Evolutionary conservation across 2,113 vertebrate genomes (phyloP).

Genomic region (Percopsis transmontana): DNA sequence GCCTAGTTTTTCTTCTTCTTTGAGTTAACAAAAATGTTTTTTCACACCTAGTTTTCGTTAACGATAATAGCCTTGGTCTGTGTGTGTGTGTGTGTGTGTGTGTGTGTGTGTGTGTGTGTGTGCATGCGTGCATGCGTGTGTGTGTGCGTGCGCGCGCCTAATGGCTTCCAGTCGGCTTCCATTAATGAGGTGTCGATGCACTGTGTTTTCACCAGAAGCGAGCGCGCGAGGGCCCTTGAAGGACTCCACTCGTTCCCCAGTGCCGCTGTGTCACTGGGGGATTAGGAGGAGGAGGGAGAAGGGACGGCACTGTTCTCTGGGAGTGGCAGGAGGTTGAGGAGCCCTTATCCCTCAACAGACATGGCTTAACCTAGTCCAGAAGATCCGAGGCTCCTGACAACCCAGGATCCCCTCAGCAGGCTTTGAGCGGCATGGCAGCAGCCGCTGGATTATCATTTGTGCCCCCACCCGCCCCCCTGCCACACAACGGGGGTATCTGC

Average conservation of each 20-base stretch:
- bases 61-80: no score
- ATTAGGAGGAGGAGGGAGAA: constrained; percentile 50
- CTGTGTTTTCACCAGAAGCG: constrained; percentile 34
- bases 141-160: constrained; percentile 16
- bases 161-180: constrained; percentile 29
- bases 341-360: constrained; percentile 64
- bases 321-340: constrained; percentile 50
- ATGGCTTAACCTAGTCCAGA: constrained; percentile 69
- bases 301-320: constrained; percentile 43
- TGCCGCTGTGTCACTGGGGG: constrained; percentile 49
- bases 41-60: no score
- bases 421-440: constrained; percentile 62
- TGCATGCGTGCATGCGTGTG: no score
- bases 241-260: not conserved
- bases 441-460: constrained; percentile 60
- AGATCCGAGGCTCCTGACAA: constrained; percentile 68
- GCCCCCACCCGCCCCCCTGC: constrained; percentile 29
- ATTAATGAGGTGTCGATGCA: constrained; percentile 24
- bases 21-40: no score
- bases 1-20: no score
- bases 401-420: constrained; percentile 71
- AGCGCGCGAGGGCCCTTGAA: constrained; percentile 8
- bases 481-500: constrained; percentile 53
- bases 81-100: no score
- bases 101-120: no score